Base-by-base conservation (phyloP, 2,797 vertebrate species). In the Cyclopterus lumpus region DNA sequence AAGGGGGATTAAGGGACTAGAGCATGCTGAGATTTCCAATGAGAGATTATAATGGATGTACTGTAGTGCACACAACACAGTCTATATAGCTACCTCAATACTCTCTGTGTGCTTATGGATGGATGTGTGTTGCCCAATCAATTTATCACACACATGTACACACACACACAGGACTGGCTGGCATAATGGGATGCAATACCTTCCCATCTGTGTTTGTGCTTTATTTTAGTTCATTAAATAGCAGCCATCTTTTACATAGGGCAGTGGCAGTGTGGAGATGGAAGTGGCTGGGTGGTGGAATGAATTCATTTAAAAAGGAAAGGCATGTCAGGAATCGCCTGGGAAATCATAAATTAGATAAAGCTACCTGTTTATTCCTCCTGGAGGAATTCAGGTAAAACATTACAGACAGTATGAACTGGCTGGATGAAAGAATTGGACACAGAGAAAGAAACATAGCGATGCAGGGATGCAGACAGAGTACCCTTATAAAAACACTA, bases 271-370 rank as follows among this genome's bases (percentile, higher is more conserved):
- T 49, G 54, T 49, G 64, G 46, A 69, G 51, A 59, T 60, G 71
- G 67, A 82, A 75, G 57, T 67, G 70, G 61, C 71, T 49, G 59
- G 60, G 72, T 83, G 64, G 51, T 36, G 42, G 63, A 75, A 82
- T 83, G 12, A 80, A 87, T 86, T 83, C 1, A 71, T 83, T 89
- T 76, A 65, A 75, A n/a, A 77, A 79, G 8, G 16, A 83, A 69
- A 16, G 8, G 44, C 65, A 61, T 67, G 70, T 70, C 42, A 11
- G 54, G n/a, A 46, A 46, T 72, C 89, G 60, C 60, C 32, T 51
- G 82, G 80, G 86, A 87, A 89, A 89, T 89, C 80, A 86, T 18
- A 53, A 68, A 83, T 83, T 84, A 75, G 72, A 88, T 82, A 66
- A 81, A 81, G 63, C 49, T 81, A 84, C 67, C 73, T 83, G 73